Evolutionary conservation across 1,140 invertebrate species (phyloP), one percentile per base, ranked within the genome.

Genomic region (Teleogryllus occipitalis): DNA sequence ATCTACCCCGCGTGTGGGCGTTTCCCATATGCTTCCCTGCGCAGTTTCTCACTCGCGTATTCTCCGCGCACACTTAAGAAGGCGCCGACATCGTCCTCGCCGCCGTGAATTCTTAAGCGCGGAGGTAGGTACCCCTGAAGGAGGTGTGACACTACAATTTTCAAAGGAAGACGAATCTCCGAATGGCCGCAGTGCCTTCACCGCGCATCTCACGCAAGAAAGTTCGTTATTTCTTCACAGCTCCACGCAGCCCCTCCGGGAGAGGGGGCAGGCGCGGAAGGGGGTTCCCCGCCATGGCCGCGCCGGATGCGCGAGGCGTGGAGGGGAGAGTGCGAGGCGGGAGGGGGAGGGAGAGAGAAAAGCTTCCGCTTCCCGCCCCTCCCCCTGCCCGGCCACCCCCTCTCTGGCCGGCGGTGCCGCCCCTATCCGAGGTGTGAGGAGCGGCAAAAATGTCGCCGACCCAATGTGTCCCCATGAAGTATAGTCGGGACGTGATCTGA

Each of bases 121-220:
- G 54, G 10, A 65, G 54, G 7, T 65, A 65, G 54, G 54, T 65
- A 65, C 54, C 54, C 27, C 54, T 65, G 54, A 65, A 65, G 54
- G 54, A 65, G 54, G 54, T 65, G 54, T 65, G 54, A 65, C 54
- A 65, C 54, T 65, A 65, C 54, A 65, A 65, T 65, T 65, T 65
- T 65, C 54, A 65, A 65, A 65, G 54, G 54, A 65, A 65, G 54
- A 65, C 54, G 54, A 65, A 65, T 65, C 54, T 65, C 18, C 54
- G 54, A 65, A 65, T 65, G 54, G 54, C 54, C 54, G 0, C 54
- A 65, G 2, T 7, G 18, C 54, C 54, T 18, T 39, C 10, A 65
- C 54, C 54, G 18, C 54, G 54, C 10, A 3, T 5, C 5, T 39
- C 27, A 39, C 27, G 54, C 54, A 7, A 65, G 54, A 65, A 65